Percentiles rank a stretch among this genome's conserved stretches.
Conservation (phyloP, 2,797 vertebrate genomes). For the Paratrypauchen microcephalus region DNA sequence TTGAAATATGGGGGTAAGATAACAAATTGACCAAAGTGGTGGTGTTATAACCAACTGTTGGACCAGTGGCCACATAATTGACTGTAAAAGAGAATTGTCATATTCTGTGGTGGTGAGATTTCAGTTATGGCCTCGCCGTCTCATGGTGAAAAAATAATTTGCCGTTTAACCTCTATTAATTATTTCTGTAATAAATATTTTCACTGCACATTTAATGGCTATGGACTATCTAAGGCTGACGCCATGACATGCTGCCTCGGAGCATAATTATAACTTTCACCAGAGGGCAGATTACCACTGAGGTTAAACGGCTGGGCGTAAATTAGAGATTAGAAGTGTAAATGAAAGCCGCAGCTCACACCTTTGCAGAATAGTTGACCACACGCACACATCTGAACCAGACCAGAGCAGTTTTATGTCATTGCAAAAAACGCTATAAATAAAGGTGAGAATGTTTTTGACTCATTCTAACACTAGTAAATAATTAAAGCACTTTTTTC, state of each 20-base stretch:
- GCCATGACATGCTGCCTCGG: conserved; percentile 26
- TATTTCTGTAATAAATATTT: conserved; percentile 7
- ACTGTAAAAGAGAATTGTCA: conserved; percentile 72
- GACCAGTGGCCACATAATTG: conserved; percentile 68
- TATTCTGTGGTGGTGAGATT: conserved; percentile 45
- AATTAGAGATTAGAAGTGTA: conserved; percentile 57
- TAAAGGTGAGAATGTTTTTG: no score
- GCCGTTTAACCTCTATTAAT: conserved; percentile 7
- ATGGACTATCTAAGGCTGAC: conserved; percentile 37
- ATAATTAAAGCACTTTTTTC: not conserved
- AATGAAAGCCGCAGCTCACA: conserved; percentile 35
- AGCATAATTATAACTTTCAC: conserved; percentile 60
- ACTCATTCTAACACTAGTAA: not conserved
- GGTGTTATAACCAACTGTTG: conserved; percentile 69
- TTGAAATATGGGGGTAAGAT: conserved; percentile 56
- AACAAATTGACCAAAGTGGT: conserved; percentile 70
- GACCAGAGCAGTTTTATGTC: not conserved
- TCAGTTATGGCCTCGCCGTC: conserved; percentile 15
- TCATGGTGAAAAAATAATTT: conserved; percentile 6
- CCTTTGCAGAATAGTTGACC: not conserved
- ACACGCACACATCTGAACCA: not conserved
- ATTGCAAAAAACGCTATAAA: not conserved
- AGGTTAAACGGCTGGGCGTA: conserved; percentile 44
- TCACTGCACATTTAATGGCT: not conserved
- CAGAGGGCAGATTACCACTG: conserved; percentile 54